Conservation (phyloP, 2,797 vertebrate species). For the Muscicapa striata region DNA sequence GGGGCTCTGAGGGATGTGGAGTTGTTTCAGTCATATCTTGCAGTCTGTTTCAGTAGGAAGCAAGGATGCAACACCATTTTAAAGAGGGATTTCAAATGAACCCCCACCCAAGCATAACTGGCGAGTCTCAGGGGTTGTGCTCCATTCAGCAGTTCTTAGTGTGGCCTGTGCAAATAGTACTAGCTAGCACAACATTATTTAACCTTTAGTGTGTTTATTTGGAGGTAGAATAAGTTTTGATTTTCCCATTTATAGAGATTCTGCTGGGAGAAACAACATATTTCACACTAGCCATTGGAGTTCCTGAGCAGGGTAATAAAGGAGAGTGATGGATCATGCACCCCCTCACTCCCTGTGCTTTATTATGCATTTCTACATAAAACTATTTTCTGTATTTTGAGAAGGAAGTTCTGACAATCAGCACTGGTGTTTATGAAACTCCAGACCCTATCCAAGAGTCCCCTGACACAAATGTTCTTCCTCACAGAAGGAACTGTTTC, state of each 20-base stretch:
- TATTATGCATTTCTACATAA: constrained; percentile 43
- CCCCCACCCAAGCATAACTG: background rate
- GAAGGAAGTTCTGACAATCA: constrained; percentile 60
- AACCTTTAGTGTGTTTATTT: constrained; percentile 52
- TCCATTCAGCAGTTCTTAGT: background rate
- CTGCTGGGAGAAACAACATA: constrained; percentile 55
- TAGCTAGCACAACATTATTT: constrained; percentile 49
- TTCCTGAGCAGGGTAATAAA: constrained; percentile 55
- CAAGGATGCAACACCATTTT: background rate
- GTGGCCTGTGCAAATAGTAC: constrained; percentile 9
- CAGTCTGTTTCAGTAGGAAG: background rate
- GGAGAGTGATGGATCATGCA: constrained; percentile 36
- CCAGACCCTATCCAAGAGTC: constrained; percentile 43
- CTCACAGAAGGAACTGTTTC: constrained; percentile 50
- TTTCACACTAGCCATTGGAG: constrained; percentile 41
- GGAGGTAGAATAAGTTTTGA: constrained; percentile 32
- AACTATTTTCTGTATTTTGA: constrained; percentile 57
- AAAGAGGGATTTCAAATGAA: constrained; percentile 12
- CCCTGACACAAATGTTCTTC: constrained; percentile 56
- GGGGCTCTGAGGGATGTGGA: background rate
- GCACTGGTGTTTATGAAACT: constrained; percentile 61
- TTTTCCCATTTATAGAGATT: constrained; percentile 59
- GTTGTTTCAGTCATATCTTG: background rate
- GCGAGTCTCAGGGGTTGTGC: background rate
- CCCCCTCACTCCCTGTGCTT: background rate